A percentile compares a stretch with the other conserved stretches of the same genome.
phyloP scores from a whole-genome alignment of 2,113 vertebrate species.

The Phodopus roborovskii region DNA sequence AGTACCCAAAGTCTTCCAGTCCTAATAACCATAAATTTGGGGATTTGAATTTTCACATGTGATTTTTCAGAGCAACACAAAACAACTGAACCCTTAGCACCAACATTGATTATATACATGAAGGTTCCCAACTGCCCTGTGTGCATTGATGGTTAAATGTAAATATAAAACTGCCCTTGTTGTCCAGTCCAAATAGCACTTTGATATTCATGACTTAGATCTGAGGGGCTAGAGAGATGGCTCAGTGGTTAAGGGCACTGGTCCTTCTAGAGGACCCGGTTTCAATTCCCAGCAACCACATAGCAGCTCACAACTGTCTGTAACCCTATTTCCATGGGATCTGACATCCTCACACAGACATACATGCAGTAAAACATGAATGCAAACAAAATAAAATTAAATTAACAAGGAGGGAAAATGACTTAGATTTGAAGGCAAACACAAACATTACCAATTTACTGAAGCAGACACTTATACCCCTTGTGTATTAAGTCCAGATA shows the following conservation, averaged over 20 bases:
- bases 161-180: not conserved
- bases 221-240: not conserved
- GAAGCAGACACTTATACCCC: not conserved
- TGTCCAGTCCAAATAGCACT: not conserved
- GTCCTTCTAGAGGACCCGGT: not conserved
- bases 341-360: not conserved
- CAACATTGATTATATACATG: not conserved
- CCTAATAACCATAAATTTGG: not conserved
- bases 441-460: not conserved
- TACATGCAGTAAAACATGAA: not conserved
- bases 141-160: not conserved
- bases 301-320: not conserved
- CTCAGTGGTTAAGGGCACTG: not conserved
- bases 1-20: not conserved
- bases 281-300: not conserved
- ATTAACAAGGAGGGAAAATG: not conserved
- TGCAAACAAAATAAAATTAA: not conserved
- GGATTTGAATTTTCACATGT: not conserved
- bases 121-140: not conserved
- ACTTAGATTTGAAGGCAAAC: conserved; percentile 40
- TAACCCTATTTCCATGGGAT: not conserved
- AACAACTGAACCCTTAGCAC: not conserved
- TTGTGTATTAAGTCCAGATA: not conserved
- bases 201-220: conserved; percentile 22
- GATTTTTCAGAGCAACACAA: not conserved